Base-by-base conservation (phyloP, 1,140 invertebrate genomes). In the Oncopodura yosiiana region DNA sequence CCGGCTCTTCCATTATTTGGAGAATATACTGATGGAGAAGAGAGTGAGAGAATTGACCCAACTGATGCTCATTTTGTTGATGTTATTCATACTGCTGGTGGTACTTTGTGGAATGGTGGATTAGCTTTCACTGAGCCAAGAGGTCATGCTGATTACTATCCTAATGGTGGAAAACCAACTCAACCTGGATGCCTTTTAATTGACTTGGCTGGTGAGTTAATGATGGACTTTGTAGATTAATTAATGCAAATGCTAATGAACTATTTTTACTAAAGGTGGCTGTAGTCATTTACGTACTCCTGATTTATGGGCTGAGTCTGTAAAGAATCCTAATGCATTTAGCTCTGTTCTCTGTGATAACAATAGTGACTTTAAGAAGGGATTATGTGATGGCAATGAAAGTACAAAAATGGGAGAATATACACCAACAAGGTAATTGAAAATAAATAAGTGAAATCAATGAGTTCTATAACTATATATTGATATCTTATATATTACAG, bases 11-110 rank as follows among this genome's bases (percentile, higher is more conserved):
- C 60, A 12, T 21, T 61, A 3, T 61, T 61, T 38, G 60, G 55
- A 27, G 44, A 34, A 14, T 45, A 51, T 21, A 21, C 24, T 3
- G 51, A 57, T 24, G 34, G 16, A 30, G 55, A 53, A 8, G 19
- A 37, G 26, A 39, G 14, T 34, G 16, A 8, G 9, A 39, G 83
- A 5, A 66, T 87, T 1, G 81, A 83, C 61, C 69, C 70, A 32
- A 73, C 70, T 37, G 60, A 61, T 38, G 82, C 74, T 0, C 48
- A 68, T 9, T 80, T 81, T 49, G 81, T 85, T 0, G 79, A 84
- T 68, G 75, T 80, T 0, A 80, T 86, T 48, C 83, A 86, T 59
- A 83, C 83, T 0, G 77, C 81, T 61, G 51, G 37, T 21, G 60
- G 59, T 27, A 56, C 49, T 39, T 34, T 61, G 27, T 29, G 49